phyloP scores from a whole-genome alignment of 2,888 invertebrate genomes.

The Tillus elongatus region DNA sequence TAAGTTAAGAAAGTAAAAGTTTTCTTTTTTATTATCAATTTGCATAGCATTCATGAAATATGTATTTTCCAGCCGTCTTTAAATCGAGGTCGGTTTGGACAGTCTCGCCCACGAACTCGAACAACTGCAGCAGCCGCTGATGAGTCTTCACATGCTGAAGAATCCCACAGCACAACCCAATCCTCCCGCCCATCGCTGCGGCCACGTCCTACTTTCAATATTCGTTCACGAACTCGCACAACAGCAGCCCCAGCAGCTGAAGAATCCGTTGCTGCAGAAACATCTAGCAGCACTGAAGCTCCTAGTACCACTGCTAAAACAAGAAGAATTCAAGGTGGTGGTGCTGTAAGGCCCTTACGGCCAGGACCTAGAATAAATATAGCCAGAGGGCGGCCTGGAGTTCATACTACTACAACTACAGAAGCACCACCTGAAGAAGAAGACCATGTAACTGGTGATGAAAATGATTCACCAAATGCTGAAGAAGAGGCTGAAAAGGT shows the following conservation, averaged over 20 bases:
- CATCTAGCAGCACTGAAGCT: slow-evolving; percentile 10
- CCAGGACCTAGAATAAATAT: slow-evolving; percentile 59
- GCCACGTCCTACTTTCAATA: slow-evolving; percentile 43
- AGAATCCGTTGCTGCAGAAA: slow-evolving; percentile 21
- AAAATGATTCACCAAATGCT: slow-evolving; percentile 23
- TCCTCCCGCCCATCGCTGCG: slow-evolving; percentile 39
- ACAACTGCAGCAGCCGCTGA: slow-evolving; percentile 39
- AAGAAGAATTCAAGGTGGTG: slow-evolving; percentile 36
- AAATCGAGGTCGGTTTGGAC: too few relatives aligned
- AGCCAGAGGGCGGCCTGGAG: slow-evolving; percentile 38
- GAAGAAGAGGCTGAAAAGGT: background rate
- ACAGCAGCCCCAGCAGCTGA: slow-evolving; percentile 33
- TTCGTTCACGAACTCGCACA: slow-evolving; percentile 32
- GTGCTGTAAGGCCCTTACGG: slow-evolving; percentile 49
- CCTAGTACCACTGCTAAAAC: slow-evolving; percentile 31
- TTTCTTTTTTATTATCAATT: too few relatives aligned
- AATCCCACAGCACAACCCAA: slow-evolving; percentile 36
- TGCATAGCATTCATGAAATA: too few relatives aligned
- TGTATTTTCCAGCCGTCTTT: too few relatives aligned
- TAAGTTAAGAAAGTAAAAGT: too few relatives aligned
- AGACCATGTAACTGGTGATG: slow-evolving; percentile 35
- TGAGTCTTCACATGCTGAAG: slow-evolving; percentile 21
- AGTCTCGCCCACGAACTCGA: slow-evolving; percentile 31
- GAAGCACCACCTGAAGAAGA: slow-evolving; percentile 41
- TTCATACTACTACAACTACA: slow-evolving; percentile 43